A percentile compares a stretch with the other conserved stretches of the same genome.
phyloP scores from a whole-genome alignment of 2,113 vertebrate species.

The Phaethon lepturus region DNA sequence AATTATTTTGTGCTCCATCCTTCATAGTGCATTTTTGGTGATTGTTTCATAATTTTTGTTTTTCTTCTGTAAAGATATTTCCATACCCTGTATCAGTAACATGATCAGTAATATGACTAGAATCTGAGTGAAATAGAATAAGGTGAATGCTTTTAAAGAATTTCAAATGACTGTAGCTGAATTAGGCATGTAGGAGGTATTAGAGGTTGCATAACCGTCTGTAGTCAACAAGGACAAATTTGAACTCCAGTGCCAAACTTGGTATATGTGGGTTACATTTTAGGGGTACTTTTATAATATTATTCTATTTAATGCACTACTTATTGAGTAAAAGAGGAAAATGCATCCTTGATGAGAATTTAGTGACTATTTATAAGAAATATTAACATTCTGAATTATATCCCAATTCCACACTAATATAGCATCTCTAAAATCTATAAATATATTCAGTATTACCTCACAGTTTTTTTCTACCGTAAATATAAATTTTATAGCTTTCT shows the following conservation, averaged over 20 bases:
- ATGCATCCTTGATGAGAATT: background rate
- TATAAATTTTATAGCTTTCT: background rate
- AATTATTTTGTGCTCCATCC: background rate
- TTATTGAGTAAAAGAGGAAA: background rate
- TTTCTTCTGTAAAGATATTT: background rate
- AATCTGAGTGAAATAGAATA: background rate
- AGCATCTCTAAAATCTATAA: background rate
- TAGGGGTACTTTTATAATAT: background rate
- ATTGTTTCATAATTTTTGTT: background rate
- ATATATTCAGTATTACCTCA: background rate
- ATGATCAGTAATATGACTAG: background rate
- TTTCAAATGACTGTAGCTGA: background rate
- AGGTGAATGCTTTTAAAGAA: background rate
- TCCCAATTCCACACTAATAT: background rate
- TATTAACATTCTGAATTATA: background rate
- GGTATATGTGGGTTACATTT: background rate
- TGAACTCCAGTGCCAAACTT: background rate
- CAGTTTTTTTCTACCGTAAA: background rate
- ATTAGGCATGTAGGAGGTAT: background rate
- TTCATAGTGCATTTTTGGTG: background rate
- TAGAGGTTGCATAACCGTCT: background rate
- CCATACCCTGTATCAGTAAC: background rate
- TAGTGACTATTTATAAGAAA: background rate
- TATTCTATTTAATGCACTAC: background rate
- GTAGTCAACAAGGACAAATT: background rate